Percentiles rank a stretch among this genome's conserved stretches.
Conservation (phyloP, 2,888 invertebrate genomes). For the Toxonevra muliebris region DNA sequence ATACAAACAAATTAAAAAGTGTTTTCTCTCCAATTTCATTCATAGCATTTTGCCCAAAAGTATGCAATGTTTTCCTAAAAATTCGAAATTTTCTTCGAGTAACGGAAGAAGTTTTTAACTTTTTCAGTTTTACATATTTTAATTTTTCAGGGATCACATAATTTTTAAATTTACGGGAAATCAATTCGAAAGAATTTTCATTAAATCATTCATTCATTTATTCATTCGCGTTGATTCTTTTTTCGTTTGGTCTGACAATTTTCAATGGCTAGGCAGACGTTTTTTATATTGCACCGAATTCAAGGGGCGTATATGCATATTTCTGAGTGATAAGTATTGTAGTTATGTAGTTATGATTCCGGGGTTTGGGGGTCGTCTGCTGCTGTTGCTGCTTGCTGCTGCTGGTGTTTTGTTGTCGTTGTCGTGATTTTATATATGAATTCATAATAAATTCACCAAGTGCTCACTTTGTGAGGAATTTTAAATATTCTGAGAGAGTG, state of each 20-base stretch:
- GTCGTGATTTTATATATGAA: constrained; percentile 1
- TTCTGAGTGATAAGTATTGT: not conserved
- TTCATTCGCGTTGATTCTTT: no score
- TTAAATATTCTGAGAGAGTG: constrained; percentile 14
- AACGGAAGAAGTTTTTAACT: not conserved
- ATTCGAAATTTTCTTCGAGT: not conserved
- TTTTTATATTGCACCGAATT: not conserved
- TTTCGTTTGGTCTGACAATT: no score
- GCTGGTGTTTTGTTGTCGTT: not conserved
- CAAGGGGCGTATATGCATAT: constrained; percentile 5
- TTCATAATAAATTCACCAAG: constrained; percentile 4
- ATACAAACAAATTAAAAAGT: not conserved
- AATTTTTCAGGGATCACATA: no score
- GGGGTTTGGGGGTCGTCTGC: not conserved
- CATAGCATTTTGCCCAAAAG: not conserved
- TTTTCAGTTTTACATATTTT: no score
- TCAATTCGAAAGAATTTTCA: no score
- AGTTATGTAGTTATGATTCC: not conserved
- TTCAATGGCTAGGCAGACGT: no score
- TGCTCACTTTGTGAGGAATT: constrained; percentile 4
- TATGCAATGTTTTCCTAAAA: not conserved
- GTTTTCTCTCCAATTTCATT: not conserved
- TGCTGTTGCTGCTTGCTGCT: not conserved
- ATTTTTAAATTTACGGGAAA: no score
- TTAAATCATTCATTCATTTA: no score